Evolutionary conservation across 2,888 invertebrate species (phyloP).

Genomic region (Platerodrilus igneus): DNA sequence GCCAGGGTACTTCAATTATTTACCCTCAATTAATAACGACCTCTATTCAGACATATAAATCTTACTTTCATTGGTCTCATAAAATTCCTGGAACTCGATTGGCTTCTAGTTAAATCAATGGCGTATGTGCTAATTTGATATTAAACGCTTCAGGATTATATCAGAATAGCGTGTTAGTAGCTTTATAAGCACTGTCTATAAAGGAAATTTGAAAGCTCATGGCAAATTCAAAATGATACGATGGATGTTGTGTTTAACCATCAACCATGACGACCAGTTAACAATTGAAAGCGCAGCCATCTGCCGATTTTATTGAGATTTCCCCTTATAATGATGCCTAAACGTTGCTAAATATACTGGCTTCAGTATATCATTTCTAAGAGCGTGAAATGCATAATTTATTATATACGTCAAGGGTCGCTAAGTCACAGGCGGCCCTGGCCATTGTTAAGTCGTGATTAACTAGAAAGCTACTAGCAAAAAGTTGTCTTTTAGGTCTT

Average conservation of each 20-base stretch:
- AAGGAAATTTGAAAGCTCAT: conserved; percentile 12
- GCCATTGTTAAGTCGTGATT: conserved; percentile 41
- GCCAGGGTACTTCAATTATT: conserved; percentile 25
- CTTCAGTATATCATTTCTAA: conserved; percentile 41
- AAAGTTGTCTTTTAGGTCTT: conserved; percentile 31
- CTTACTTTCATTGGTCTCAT: conserved; percentile 23
- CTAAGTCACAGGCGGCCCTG: conserved; percentile 29
- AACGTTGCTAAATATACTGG: conserved; percentile 47
- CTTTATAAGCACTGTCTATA: conserved; percentile 13
- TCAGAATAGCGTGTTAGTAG: conserved; percentile 33
- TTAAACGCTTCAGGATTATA: conserved; percentile 41
- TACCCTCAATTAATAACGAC: conserved; percentile 21
- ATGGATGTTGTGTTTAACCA: conserved; percentile 42
- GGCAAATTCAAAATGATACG: conserved; percentile 35
- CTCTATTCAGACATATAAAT: conserved; percentile 18
- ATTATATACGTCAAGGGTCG: conserved; percentile 41
- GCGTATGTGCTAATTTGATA: conserved; percentile 47
- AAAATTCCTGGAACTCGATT: conserved; percentile 25
- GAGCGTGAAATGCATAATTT: conserved; percentile 45
- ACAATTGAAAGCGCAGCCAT: conserved; percentile 46
- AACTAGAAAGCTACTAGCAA: conserved; percentile 37
- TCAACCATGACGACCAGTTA: conserved; percentile 45
- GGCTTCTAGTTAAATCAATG: conserved; percentile 36
- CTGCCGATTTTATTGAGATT: conserved; percentile 43
- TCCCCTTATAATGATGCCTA: conserved; percentile 42